Evolutionary conservation across 2,113 vertebrate genomes (phyloP).

Genomic region (Mixornis gularis): DNA sequence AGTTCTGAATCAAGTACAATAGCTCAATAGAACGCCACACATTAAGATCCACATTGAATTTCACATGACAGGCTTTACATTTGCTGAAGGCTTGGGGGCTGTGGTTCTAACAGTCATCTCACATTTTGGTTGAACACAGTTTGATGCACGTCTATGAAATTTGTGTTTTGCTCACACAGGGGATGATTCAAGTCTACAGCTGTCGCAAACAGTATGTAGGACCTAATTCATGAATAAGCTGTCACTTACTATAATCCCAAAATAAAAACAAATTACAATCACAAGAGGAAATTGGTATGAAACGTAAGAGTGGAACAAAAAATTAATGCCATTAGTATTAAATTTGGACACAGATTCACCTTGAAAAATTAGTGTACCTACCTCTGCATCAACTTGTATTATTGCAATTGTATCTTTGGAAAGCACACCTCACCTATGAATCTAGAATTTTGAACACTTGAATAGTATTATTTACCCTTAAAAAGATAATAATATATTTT

Average conservation of each 20-base stretch:
- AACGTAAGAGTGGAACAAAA: neutral
- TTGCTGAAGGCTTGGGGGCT: conserved; percentile 20
- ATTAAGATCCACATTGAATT: conserved; percentile 3
- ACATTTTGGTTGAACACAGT: conserved; percentile 27
- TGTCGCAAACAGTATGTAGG: conserved; percentile 52
- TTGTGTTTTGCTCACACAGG: conserved; percentile 41
- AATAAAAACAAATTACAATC: conserved; percentile 24
- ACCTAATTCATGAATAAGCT: conserved; percentile 33
- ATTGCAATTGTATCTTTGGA: neutral
- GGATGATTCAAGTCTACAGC: conserved; percentile 62
- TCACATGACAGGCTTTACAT: conserved; percentile 17
- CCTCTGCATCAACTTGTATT: neutral
- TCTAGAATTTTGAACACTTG: neutral
- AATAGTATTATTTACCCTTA: neutral
- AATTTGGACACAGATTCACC: neutral
- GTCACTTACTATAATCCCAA: conserved; percentile 30
- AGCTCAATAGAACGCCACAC: neutral
- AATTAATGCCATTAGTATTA: neutral
- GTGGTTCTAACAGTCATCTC: conserved; percentile 44
- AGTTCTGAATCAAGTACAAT: neutral
- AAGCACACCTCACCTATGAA: neutral
- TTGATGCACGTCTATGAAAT: conserved; percentile 63
- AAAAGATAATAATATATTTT: neutral
- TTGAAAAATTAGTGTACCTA: neutral
- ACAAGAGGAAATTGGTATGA: neutral